Evolutionary conservation across 2,888 invertebrate species (phyloP), one percentile per base, ranked within the genome.

Genomic region (Tetragonisca angustula): DNA sequence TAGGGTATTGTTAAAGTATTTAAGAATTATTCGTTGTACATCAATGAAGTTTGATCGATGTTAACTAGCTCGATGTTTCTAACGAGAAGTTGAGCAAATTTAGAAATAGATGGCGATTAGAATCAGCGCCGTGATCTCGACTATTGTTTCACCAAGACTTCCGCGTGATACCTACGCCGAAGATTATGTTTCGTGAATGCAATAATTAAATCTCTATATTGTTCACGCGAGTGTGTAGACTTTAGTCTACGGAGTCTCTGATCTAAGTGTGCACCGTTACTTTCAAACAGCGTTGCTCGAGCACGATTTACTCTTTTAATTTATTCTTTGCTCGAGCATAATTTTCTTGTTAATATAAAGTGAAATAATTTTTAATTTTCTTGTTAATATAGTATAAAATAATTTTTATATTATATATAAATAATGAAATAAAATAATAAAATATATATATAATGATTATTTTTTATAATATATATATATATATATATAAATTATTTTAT

Each of bases 111-210:
- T 24, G 6, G 1, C 17, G 64, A 74, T 64, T 36, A 74, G 21
- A 15, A 74, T 36, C 74, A 54, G 54, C 73, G 24, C 36, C 36
- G 24, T 65, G 64, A 74, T 74, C 74, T 74, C 54, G 36, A 43
- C 74, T 65, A 74, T 65, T 74, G 74, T 74, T 74, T 64, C 64
- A 36, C 21, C 74, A 27, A 74, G 64, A 36, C 52, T 65, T 74
- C 74, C 74, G 74, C 36, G 36, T 65, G 74, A 64, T 52, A 54
- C 74, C 52, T 13, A 19, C 36, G 9, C 50, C 27, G 13, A 27
- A 62, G 56, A 59, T 72, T 61, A 61, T 61, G 21, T 61, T 72
- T 61, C 43, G 71, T 4, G 43, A 49, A 72, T 49, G 59, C 43
- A 49, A 27, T 61, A 27, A 59, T 72, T 21, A 24, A 49, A 49